Evolutionary conservation across 2,113 vertebrate species (phyloP), one percentile per base, ranked within the genome.

Genomic region (Tricholaema leucomelas): DNA sequence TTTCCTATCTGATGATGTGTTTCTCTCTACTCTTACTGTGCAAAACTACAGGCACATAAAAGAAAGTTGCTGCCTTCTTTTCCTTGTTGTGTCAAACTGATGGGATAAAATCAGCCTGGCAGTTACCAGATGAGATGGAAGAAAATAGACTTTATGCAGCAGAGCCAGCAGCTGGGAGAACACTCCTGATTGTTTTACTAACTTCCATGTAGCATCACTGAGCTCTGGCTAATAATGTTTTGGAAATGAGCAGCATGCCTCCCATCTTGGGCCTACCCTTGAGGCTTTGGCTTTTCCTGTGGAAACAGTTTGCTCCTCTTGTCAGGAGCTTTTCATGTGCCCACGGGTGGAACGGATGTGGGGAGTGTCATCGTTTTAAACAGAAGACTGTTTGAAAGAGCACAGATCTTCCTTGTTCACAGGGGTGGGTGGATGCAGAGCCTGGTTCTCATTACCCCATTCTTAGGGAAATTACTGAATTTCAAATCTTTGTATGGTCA

Each of bases 1-100:
- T 95, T 93, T 96, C 91, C 91, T 93, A 73, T 94, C 87, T 88
- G 85, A 59, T 89, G 85, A 79, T 91, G 75, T 75, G 71, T 76
- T 94, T 93, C 83, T 94, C 61, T 90, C 66, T 90, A 31, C 70
- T 86, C 69, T 93, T 79, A 73, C 86, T 85, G 59, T 94, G 78
- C 1, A 21, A 91, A 94, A 93, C 83, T 86, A 85, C 44, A 38
- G 38, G 46, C 59, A 90, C 67, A 92, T 88, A 81, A 84, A 88
- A 71, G 78, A 93, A 90, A 90, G 71, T 87, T 88, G 59, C 60
- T 90, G 71, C 20, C 2, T 95, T 25, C 71, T 93, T 95, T 91
- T 77, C 78, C 60, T 85, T 90, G 59, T 93, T 96, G 72, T 95
- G 71, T 56, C 81, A 77, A 94, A 76, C 40, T 28, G 66, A 44